Conservation (phyloP, 2,797 vertebrate genomes). For the Sebastes itinus region DNA sequence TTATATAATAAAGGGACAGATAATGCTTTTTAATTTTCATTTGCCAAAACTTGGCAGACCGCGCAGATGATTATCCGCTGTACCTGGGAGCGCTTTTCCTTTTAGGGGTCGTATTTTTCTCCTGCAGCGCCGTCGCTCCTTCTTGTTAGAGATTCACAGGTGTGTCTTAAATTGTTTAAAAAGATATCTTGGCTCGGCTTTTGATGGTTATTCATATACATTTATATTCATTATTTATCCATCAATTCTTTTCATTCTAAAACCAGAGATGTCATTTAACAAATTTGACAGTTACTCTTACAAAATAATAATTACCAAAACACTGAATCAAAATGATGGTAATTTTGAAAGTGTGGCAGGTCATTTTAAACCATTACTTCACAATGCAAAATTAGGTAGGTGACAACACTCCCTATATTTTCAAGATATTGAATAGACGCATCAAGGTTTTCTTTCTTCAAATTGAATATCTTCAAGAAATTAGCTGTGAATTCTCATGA, state of each 20-base stretch:
- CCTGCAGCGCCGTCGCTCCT: background rate
- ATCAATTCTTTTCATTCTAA: background rate
- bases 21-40: background rate
- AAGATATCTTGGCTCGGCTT: background rate
- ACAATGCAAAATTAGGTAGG: background rate
- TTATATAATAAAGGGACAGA: background rate
- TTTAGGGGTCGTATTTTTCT: background rate
- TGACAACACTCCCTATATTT: background rate
- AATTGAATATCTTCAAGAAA: background rate
- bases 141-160: background rate
- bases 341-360: background rate
- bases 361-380: background rate
- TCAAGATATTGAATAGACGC: background rate
- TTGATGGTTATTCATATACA: background rate
- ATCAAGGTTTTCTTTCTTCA: background rate
- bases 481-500: background rate
- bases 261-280: background rate
- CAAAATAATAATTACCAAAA: background rate
- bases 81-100: background rate
- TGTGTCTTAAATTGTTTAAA: background rate
- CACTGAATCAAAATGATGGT: background rate
- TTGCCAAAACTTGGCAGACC: background rate
- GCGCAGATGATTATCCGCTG: background rate
- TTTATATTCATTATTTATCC: background rate
- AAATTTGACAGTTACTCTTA: background rate